Evolutionary conservation across 2,888 invertebrate species (phyloP), one percentile per base, ranked within the genome.

Genomic region (Microdon myrmicae): DNA sequence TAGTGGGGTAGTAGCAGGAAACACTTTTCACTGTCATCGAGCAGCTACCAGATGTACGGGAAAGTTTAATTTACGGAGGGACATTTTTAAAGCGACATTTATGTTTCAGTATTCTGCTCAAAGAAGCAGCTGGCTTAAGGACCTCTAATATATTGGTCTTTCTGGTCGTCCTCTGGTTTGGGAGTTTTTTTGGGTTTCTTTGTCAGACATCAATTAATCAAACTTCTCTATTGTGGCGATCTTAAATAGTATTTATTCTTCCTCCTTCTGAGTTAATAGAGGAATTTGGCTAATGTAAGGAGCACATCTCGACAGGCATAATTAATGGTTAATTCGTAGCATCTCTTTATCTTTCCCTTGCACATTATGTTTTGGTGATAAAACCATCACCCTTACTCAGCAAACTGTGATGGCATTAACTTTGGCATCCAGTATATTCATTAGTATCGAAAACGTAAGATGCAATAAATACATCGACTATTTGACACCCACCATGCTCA

Each of bases 181-280:
- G n/a, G n/a, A n/a, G n/a, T 64, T 56, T 56, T 44, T 64, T 45
- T 51, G 45, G 23, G 56, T 35, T 55, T 51, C 61, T 51, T 47
- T 56, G 61, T 49, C 56, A 64, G 56, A 45, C 31, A 22, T 64
- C 56, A 35, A 64, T 64, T 64, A 64, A 56, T 64, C 51, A 51
- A 34, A 41, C 31, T 64, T 45, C 41, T 38, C 16, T 12, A 14
- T 39, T 8, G 10, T 34, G 10, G 32, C 44, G 3, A 13, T 29
- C 6, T 3, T 8, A 1, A n/a, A 38, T 1, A 16, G 16, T n/a
- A n/a, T n/a, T n/a, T n/a, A n/a, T n/a, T n/a, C n/a, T n/a, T n/a
- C n/a, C n/a, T n/a, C n/a, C n/a, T 13, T 12, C 26, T 19, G 26
- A 23, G 28, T 25, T 35, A 29, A 29, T 29, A 23, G 23, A 45